Evolutionary conservation across 1,140 invertebrate genomes (phyloP).

Genomic region (Eriocheir sinensis): DNA sequence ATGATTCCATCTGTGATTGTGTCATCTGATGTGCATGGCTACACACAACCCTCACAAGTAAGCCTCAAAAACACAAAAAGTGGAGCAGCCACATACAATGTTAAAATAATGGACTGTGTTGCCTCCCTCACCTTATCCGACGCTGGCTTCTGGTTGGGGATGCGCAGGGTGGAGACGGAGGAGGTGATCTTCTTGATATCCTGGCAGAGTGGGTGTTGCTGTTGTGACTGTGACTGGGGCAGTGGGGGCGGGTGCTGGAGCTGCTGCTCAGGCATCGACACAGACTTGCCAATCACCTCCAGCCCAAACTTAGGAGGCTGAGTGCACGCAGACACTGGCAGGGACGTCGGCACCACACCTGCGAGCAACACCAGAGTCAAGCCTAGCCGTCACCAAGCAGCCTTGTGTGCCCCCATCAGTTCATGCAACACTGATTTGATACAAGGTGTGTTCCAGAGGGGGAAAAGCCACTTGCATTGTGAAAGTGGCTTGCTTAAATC

Average conservation of each 20-base stretch:
- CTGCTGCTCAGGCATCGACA: slow-evolving; percentile 64
- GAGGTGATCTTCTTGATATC: slow-evolving; percentile 80
- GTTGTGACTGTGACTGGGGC: slow-evolving; percentile 68
- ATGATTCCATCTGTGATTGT: background rate
- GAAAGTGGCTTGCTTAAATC: no score
- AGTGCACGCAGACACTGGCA: slow-evolving; percentile 76
- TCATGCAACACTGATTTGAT: background rate
- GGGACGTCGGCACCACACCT: slow-evolving; percentile 72
- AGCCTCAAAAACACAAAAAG: no score
- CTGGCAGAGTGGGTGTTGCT: slow-evolving; percentile 75
- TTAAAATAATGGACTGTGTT: no score
- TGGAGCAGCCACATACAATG: no score
- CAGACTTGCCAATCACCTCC: slow-evolving; percentile 68
- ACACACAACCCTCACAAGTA: background rate
- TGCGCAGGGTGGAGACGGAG: slow-evolving; percentile 79
- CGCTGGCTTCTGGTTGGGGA: slow-evolving; percentile 77
- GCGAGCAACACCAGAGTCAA: background rate
- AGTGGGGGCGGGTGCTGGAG: slow-evolving; percentile 61
- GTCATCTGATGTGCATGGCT: background rate
- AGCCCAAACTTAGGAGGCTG: slow-evolving; percentile 78
- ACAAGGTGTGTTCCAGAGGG: background rate
- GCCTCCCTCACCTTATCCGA: slow-evolving; percentile 65
- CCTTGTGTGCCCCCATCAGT: background rate
- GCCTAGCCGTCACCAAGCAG: background rate
- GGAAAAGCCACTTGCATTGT: no score